These are phyloP conservation scores for Gortyna flavago DNA, from an alignment of 2,888 invertebrate genomes.

Conservation along the genomic window DNA sequence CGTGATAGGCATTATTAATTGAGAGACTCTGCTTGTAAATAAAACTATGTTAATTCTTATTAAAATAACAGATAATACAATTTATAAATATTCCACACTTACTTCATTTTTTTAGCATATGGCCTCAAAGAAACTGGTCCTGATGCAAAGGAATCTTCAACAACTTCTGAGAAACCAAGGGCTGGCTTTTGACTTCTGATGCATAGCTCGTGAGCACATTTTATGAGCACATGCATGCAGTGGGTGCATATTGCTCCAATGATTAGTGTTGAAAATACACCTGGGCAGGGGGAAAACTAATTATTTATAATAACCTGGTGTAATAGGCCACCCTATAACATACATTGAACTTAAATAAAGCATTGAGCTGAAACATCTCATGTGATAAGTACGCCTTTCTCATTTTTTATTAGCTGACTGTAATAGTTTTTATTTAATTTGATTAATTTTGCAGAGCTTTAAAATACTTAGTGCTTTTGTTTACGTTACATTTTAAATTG, in stretches of 20 bases:
- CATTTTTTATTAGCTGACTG: neutral
- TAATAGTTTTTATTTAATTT: too few relatives aligned
- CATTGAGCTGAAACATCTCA: neutral
- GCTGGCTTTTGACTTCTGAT: constrained; percentile 92
- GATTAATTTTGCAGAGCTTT: neutral
- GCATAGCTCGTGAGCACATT: constrained; percentile 94
- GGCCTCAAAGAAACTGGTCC: constrained; percentile 92
- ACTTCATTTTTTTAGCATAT: constrained; percentile 91
- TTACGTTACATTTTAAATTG: neutral
- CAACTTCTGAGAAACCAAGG: constrained; percentile 94
- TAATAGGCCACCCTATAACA: neutral
- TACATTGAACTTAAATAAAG: neutral
- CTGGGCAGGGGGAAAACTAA: constrained; percentile 71
- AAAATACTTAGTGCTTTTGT: neutral
- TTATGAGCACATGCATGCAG: constrained; percentile 96
- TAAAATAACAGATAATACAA: neutral
- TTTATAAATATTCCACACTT: constrained; percentile 71
- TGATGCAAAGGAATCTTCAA: constrained; percentile 93
- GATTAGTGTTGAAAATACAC: constrained; percentile 94
- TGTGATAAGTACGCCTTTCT: neutral
- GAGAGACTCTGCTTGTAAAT: neutral
- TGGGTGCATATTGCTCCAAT: constrained; percentile 97
- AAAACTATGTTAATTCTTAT: neutral
- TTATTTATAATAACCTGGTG: neutral
- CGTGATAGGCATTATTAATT: neutral